Conservation (phyloP, 2,888 invertebrate species). For the Dolomedes plantarius region DNA sequence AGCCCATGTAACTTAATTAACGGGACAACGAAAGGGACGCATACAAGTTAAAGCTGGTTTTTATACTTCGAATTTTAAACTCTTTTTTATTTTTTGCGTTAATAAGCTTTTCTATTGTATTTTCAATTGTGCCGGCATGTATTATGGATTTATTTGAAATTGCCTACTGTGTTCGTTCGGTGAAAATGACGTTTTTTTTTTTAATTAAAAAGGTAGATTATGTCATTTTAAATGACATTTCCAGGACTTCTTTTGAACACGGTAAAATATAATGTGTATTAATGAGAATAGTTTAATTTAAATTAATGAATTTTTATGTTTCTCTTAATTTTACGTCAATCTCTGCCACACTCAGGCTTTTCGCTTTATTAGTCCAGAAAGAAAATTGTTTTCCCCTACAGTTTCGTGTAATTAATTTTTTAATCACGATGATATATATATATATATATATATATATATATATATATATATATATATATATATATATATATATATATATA, state of each 20-base stretch:
- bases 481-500: too few species aligned
- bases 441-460: too few species aligned
- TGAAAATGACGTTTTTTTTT: not conserved
- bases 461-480: too few species aligned
- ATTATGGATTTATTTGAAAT: not conserved
- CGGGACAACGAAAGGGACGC: constrained; percentile 23
- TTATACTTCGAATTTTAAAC: not conserved
- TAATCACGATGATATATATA: too few species aligned
- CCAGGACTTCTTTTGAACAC: not conserved
- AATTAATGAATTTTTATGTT: not conserved
- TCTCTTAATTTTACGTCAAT: not conserved
- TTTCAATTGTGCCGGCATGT: not conserved
- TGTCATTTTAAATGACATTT: not conserved
- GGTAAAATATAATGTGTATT: not conserved
- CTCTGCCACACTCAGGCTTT: too few species aligned
- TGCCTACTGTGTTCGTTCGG: not conserved
- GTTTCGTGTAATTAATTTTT: too few species aligned
- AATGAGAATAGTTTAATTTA: not conserved
- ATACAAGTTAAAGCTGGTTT: constrained; percentile 18
- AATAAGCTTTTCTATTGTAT: not conserved
- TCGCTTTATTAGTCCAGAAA: too few species aligned
- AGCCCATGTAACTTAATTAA: constrained; percentile 63
- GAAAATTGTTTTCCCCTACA: too few species aligned
- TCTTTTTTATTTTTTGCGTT: not conserved
- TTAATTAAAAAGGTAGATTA: not conserved